Evolutionary conservation across 2,113 vertebrate genomes (phyloP), one percentile per base, ranked within the genome.

Genomic region (Collichthys lucidus): DNA sequence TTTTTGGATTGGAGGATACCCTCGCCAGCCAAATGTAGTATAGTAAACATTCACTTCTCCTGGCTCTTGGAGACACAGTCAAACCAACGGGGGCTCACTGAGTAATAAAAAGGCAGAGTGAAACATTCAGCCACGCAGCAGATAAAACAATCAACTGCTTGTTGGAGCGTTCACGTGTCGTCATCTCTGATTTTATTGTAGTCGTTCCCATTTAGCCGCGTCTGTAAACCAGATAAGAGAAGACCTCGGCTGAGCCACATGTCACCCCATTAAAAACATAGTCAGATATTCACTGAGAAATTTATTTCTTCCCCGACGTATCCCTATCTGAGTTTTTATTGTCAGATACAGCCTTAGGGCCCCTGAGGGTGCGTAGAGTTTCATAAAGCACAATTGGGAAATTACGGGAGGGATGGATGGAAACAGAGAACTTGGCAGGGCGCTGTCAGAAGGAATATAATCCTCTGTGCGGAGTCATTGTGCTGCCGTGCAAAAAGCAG

Each of bases 391-490:
- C 82, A 17, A 77, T 57, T 72, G 70, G 65, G 75, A 84, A 74
- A 85, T 74, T 60, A 79, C 52, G 35, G 68, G 29, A 52, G 47
- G 44, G 72, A 74, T 70, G 64, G 80, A 69, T 66, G 9, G 65
- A 90, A 59, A 86, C 80, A 60, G 75, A 83, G 46, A 68, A 63
- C 71, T 65, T 81, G 87, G 83, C 84, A 79, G 77, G 68, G 40
- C 44, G 71, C 72, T 84, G 85, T 89, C 88, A 83, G 72, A 57
- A 17, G 40, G 72, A 90, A 91, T 87, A 75, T 79, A 80, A 89
- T 85, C 82, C 72, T 71, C 68, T 86, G 66, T 83, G 61, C 83
- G 70, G 72, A 89, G 57, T 74, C 79, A 75, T 66, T 86, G 72
- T 87, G 84, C 24, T 61, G 44, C 26, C 63, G 78, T 68, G 66